Evolutionary conservation across 2,797 vertebrate species (phyloP).

Genomic region (Cossypha dichroa): DNA sequence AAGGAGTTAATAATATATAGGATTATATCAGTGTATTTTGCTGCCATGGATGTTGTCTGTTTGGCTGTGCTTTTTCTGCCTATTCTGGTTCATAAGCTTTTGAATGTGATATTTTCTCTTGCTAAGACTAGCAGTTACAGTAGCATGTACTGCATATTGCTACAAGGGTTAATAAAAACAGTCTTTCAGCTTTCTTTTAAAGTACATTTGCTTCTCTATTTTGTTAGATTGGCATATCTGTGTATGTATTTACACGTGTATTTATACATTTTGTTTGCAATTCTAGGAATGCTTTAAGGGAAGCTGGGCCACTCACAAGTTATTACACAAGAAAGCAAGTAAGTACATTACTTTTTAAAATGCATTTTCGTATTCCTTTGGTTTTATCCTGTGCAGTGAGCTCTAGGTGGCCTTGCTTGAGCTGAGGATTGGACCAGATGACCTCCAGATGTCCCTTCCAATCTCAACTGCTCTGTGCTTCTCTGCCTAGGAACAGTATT

Average conservation of each 20-base stretch:
- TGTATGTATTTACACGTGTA: too few species aligned
- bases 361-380: neutral
- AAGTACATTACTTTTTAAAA: constrained; percentile 69
- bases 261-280: constrained; percentile 39
- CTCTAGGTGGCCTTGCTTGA: neutral
- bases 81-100: neutral
- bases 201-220: neutral
- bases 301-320: constrained; percentile 96
- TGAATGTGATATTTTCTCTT: neutral
- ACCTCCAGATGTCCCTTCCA: neutral
- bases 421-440: neutral
- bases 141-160: neutral
- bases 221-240: neutral
- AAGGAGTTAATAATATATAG: neutral
- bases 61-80: neutral
- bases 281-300: constrained; percentile 98
- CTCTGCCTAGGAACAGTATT: neutral
- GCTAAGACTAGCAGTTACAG: neutral
- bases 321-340: constrained; percentile 99
- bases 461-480: neutral
- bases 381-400: neutral
- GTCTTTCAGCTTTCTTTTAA: neutral
- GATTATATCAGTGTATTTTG: neutral
- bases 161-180: neutral
- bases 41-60: neutral